Evolutionary conservation across 2,113 vertebrate species (phyloP).

Genomic region (Vulpes lagopus): DNA sequence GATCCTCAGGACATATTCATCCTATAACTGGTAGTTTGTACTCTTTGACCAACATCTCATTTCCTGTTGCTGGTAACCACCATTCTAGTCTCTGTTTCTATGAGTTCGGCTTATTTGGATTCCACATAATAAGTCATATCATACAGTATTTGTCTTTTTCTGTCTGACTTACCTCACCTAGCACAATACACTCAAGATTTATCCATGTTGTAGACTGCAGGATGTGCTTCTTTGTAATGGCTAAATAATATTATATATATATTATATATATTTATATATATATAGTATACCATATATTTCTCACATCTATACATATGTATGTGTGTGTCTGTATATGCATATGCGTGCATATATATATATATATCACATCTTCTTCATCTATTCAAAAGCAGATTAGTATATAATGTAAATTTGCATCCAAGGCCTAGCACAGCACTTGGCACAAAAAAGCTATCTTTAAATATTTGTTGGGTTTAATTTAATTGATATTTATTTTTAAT

Average conservation of each 20-base stretch:
- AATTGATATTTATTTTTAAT: conserved; percentile 27
- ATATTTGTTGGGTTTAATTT: neutral
- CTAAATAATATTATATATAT: neutral
- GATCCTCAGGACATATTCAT: neutral
- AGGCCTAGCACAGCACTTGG: neutral
- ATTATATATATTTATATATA: neutral
- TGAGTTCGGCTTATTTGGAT: neutral
- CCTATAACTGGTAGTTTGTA: neutral
- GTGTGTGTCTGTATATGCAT: neutral
- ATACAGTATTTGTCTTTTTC: neutral
- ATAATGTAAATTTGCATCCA: neutral
- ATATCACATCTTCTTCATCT: neutral
- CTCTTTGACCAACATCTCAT: neutral
- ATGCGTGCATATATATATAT: neutral
- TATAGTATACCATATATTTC: neutral
- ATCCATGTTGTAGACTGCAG: neutral
- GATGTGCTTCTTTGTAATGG: neutral
- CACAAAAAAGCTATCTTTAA: neutral
- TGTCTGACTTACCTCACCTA: neutral
- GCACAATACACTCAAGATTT: neutral
- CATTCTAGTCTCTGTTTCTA: neutral
- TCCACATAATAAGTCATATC: neutral
- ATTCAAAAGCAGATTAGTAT: neutral
- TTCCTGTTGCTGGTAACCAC: neutral
- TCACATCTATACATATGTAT: neutral